A percentile compares a stretch with the other conserved stretches of the same genome.
These are phyloP conservation scores for Sapayoa aenigma DNA, from an alignment of 2,113 vertebrate genomes.

Conservation along the genomic window DNA sequence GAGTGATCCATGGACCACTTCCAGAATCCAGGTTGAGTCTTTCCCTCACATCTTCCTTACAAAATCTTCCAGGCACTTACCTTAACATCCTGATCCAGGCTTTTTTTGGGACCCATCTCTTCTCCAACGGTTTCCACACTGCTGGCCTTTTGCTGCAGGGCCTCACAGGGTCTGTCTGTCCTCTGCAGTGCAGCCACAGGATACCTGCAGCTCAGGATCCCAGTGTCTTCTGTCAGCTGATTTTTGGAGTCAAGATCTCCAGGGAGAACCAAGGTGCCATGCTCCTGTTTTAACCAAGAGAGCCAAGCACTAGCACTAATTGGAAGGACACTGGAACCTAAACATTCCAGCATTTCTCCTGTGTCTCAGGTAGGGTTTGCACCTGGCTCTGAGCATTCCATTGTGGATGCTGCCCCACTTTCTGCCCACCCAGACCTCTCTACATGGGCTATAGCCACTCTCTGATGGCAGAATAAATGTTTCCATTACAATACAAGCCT, in stretches of 20 bases:
- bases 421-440: neutral
- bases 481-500: neutral
- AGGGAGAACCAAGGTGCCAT: neutral
- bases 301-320: neutral
- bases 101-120: neutral
- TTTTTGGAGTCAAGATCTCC: neutral
- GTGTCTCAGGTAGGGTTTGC: neutral
- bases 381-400: neutral
- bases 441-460: neutral
- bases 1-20: neutral
- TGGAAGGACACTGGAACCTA: neutral
- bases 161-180: too few relatives aligned
- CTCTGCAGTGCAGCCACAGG: neutral
- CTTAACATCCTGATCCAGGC: neutral
- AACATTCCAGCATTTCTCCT: neutral
- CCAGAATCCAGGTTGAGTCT: neutral
- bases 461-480: neutral
- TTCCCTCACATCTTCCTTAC: neutral
- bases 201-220: neutral
- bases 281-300: neutral
- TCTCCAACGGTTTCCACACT: neutral
- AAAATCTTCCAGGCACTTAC: neutral
- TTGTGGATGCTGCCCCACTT: neutral
- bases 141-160: neutral
- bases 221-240: neutral